phyloP scores from a whole-genome alignment of 2,797 vertebrate species.

The Nyctalus aviator region DNA sequence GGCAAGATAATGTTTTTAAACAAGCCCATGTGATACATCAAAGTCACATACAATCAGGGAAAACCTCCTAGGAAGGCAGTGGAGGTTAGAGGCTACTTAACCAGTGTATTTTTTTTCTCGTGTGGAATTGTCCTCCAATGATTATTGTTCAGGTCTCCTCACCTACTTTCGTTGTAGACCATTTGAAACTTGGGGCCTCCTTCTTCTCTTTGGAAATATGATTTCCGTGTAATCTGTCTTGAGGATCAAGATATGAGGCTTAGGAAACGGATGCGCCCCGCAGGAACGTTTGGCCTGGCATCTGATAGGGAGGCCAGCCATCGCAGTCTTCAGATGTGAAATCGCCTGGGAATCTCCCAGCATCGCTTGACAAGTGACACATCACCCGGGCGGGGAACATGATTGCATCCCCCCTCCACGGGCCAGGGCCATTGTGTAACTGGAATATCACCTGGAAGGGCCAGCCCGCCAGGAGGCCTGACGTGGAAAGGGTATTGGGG shows the following conservation, averaged over 20 bases:
- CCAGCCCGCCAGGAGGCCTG: conserved; percentile 39
- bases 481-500: conserved; percentile 29
- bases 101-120: conserved; percentile 7
- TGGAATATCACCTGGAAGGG: conserved; percentile 64
- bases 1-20: background rate
- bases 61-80: background rate
- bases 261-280: conserved; percentile 34
- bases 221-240: conserved; percentile 44
- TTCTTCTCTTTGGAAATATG: conserved; percentile 58
- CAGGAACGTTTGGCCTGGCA: conserved; percentile 50
- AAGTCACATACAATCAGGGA: background rate
- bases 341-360: conserved; percentile 67
- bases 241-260: conserved; percentile 41
- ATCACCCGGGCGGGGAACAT: conserved; percentile 59
- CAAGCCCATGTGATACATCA: background rate
- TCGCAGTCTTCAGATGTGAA: conserved; percentile 52
- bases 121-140: background rate
- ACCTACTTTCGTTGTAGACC: background rate
- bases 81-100: background rate
- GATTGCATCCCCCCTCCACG: background rate
- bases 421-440: conserved; percentile 54
- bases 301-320: conserved; percentile 38
- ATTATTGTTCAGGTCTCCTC: conserved; percentile 33
- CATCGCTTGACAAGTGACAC: conserved; percentile 51
- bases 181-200: conserved; percentile 45